Conservation (phyloP, 1,140 invertebrate species). For the Eriocheir sinensis region DNA sequence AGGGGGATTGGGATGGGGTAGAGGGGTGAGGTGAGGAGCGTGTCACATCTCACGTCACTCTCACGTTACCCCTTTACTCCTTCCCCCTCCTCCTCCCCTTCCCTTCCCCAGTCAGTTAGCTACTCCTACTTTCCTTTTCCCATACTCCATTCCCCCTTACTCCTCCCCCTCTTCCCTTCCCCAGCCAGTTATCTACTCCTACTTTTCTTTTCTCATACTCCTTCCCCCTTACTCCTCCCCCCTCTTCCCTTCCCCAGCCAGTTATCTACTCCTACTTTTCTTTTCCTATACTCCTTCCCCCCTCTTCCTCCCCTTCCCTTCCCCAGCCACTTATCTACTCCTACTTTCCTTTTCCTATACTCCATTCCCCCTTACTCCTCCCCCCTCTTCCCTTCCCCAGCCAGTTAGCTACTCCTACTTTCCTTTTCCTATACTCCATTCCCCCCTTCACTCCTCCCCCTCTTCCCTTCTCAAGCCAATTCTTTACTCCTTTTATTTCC, state of each 20-base stretch:
- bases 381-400: no score
- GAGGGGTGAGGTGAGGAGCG: no score
- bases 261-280: neutral
- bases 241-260: neutral
- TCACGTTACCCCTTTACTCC: neutral
- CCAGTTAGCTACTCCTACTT: neutral
- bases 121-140: neutral
- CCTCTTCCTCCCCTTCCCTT: no score
- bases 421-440: neutral
- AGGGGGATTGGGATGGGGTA: no score
- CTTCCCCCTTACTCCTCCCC: conserved; percentile 1
- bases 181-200: no score
- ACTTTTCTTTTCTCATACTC: neutral
- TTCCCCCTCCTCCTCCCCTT: conserved; percentile 6
- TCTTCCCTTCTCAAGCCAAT: neutral
- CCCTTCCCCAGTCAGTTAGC: neutral
- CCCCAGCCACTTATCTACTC: neutral
- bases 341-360: neutral
- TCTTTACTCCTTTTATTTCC: neutral
- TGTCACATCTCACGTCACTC: neutral
- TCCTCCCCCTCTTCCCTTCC: neutral
- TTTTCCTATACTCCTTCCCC: neutral
- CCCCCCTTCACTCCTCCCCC: neutral
- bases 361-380: neutral
- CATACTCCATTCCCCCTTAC: neutral